Percentiles rank a stretch among this genome's conserved stretches.
These are phyloP conservation scores for Cromileptes altivelis DNA, from an alignment of 2,113 vertebrate species.

Conservation along the genomic window DNA sequence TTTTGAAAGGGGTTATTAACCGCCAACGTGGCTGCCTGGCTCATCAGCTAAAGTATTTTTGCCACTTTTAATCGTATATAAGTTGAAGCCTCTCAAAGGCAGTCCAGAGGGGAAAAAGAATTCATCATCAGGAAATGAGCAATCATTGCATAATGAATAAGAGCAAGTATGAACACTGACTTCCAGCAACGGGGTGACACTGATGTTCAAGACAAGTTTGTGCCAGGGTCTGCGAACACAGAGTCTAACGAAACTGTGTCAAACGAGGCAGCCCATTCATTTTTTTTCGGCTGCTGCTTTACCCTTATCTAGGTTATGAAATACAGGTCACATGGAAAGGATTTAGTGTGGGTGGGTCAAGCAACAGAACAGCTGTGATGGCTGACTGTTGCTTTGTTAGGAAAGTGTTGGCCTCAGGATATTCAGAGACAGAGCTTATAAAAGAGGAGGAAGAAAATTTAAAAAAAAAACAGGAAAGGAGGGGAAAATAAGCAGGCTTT, in stretches of 20 bases:
- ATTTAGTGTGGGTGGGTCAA: constrained; percentile 18
- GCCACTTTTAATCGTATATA: background rate
- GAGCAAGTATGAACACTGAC: background rate
- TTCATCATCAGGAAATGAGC: background rate
- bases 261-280: background rate
- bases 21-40: background rate
- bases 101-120: background rate
- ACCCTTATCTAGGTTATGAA: constrained; percentile 4
- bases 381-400: constrained; percentile 29
- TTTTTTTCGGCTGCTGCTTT: constrained; percentile 13
- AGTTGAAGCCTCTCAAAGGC: background rate
- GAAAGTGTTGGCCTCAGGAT: constrained; percentile 11
- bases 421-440: background rate
- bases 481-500: background rate
- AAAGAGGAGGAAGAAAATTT: background rate
- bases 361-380: constrained; percentile 23
- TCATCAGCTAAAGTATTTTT: constrained; percentile 10
- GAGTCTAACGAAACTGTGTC: constrained; percentile 4
- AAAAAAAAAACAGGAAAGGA: background rate
- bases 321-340: constrained; percentile 35
- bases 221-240: background rate
- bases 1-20: constrained; percentile 29
- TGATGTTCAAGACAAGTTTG: background rate
- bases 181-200: background rate
- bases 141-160: background rate